These are phyloP conservation scores for Calameuta pallipes DNA, from an alignment of 2,888 invertebrate species.

Conservation along the genomic window DNA sequence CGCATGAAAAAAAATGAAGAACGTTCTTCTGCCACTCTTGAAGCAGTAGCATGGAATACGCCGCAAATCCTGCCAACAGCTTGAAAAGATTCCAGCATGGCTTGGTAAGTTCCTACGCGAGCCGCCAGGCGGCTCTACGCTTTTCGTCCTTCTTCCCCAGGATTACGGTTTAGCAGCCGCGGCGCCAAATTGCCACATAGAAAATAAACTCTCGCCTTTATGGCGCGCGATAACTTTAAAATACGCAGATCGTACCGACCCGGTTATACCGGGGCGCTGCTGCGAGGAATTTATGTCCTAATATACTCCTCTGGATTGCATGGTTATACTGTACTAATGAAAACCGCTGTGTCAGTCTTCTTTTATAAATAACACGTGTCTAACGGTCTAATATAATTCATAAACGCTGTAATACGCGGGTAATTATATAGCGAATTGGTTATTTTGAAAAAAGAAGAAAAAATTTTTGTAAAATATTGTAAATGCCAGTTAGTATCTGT, in stretches of 20 bases:
- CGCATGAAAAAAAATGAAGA: neutral
- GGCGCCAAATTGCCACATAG: slow-evolving; percentile 12
- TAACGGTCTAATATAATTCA: neutral
- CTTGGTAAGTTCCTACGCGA: neutral
- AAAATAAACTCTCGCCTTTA: slow-evolving; percentile 21
- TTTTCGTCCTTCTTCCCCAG: neutral
- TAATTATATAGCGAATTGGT: neutral
- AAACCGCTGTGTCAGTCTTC: slow-evolving; percentile 7
- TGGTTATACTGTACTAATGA: slow-evolving; percentile 22
- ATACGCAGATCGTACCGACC: slow-evolving; percentile 9
- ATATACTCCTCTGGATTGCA: slow-evolving; percentile 19
- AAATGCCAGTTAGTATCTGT: no score
- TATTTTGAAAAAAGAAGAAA: neutral
- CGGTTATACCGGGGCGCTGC: neutral
- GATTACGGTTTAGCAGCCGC: neutral
- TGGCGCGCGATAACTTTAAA: slow-evolving; percentile 16
- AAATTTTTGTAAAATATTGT: no score
- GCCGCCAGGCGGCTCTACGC: neutral
- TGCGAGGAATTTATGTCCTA: slow-evolving; percentile 24
- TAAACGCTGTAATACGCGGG: neutral
- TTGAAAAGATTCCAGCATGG: neutral
- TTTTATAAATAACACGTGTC: neutral
- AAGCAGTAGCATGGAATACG: neutral
- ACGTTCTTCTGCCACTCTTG: neutral
- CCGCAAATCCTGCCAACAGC: neutral